Base-by-base conservation (phyloP, 2,113 vertebrate species). In the Cynocephalus volans region DNA sequence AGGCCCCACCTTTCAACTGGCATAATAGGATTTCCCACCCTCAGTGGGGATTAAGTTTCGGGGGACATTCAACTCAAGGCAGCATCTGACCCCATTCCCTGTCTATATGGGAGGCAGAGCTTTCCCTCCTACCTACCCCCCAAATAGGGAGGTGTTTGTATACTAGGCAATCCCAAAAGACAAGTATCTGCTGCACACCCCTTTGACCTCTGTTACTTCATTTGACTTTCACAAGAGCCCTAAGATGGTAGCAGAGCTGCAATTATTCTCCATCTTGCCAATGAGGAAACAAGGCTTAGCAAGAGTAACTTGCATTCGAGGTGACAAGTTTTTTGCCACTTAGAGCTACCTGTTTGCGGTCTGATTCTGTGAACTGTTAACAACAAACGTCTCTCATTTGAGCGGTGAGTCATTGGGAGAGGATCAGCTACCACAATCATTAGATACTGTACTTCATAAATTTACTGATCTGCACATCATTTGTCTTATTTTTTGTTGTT, bases 401-500 rank as follows among this genome's bases (percentile, higher is more conserved):
- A 93, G 36, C 77, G 90, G 58, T 50, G 82, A 83, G 18, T 86
- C 84, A 87, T 79, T 69, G 54, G 81, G n/a, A 91, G 52, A 95
- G 18, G 76, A 89, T 58, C 73, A 14, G 36, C 64, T 65, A 23
- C 80, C 75, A 48, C 62, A 2, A 26, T 69, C 73, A 36, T 67
- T 88, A 90, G 52, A 69, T 33, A 60, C 33, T 62, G 8, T 62
- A 41, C 88, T 96, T 92, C 58, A 64, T 75, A 90, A 81, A 82
- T 31, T 8, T 65, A 82, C 79, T 41, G 48, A 94, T 81, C 89
- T 76, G 58, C 54, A 62, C 18, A 21, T 28, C 91, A 72, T 95
- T 95, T 87, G 72, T 83, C 82, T 95, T 96, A 69, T 77, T 81
- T 95, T 85, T 75, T 65, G 54, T 65, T 70, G 70, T 92, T 96